Conservation (phyloP, 1,140 invertebrate genomes). For the Eupristina koningsbergeri region DNA sequence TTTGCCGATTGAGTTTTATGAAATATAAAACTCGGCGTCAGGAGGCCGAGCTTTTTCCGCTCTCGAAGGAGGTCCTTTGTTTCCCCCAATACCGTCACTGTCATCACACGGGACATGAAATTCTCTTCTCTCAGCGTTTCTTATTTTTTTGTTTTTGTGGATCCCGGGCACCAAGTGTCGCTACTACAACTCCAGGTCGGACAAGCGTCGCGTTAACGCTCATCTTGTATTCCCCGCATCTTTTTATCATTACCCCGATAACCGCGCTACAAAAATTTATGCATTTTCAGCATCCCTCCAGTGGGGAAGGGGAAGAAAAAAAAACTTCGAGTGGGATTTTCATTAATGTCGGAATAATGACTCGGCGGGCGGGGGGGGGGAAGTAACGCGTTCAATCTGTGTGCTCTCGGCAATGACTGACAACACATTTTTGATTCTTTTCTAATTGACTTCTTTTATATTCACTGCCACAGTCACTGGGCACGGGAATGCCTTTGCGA, state of each 20-base stretch:
- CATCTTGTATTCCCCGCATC: background rate
- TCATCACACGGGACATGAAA: constrained; percentile 47
- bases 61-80: constrained; percentile 1
- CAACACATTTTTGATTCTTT: background rate
- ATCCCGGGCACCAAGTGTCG: background rate
- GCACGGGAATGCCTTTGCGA: too few relatives aligned
- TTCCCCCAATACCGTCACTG: background rate
- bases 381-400: background rate
- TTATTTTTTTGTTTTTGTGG: background rate
- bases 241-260: background rate
- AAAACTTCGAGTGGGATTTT: background rate
- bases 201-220: constrained; percentile 25
- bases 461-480: background rate
- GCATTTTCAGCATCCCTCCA: constrained; percentile 18
- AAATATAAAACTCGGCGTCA: constrained; percentile 29
- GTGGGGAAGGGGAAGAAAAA: too few relatives aligned
- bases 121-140: constrained; percentile 27
- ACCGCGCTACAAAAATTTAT: constrained; percentile 5
- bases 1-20: constrained; percentile 39
- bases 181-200: background rate
- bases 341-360: background rate
- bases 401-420: background rate
- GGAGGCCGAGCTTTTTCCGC: background rate
- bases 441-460: background rate
- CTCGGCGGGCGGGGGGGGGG: too few relatives aligned